Conservation (phyloP, 2,113 vertebrate species). For the Ceyx melanurus region DNA sequence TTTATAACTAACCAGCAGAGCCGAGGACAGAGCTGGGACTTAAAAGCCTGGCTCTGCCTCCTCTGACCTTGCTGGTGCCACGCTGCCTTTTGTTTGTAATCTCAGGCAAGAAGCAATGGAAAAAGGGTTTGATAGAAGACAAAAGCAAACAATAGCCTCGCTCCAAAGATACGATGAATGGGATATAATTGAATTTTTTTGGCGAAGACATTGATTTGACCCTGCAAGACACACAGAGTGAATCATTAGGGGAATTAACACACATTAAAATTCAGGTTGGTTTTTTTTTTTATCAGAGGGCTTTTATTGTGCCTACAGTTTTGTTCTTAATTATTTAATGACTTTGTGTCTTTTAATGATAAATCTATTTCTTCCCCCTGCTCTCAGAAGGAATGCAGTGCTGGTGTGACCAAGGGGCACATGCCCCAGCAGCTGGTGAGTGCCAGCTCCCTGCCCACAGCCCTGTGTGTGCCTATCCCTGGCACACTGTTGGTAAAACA, state of each 20-base stretch:
- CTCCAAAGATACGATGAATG: slow-evolving; percentile 79
- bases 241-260: slow-evolving; percentile 79
- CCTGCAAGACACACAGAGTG: slow-evolving; percentile 73
- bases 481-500: neutral
- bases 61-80: slow-evolving; percentile 83
- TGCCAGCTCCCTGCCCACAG: neutral
- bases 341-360: slow-evolving; percentile 77
- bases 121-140: slow-evolving; percentile 83
- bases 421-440: neutral
- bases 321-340: slow-evolving; percentile 84
- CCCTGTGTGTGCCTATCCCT: neutral
- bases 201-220: slow-evolving; percentile 83
- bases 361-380: slow-evolving; percentile 62
- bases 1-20: neutral
- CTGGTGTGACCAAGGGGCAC: slow-evolving; percentile 19
- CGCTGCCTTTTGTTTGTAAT: slow-evolving; percentile 68
- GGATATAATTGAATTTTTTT: slow-evolving; percentile 82
- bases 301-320: slow-evolving; percentile 78
- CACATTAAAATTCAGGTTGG: slow-evolving; percentile 68
- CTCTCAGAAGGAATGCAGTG: neutral
- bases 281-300: slow-evolving; percentile 66
- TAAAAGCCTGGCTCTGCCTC: slow-evolving; percentile 60
- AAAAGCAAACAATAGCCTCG: slow-evolving; percentile 82
- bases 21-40: neutral
- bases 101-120: slow-evolving; percentile 63